Conservation (phyloP, 2,113 vertebrate genomes). For the Ondatra zibethicus region DNA sequence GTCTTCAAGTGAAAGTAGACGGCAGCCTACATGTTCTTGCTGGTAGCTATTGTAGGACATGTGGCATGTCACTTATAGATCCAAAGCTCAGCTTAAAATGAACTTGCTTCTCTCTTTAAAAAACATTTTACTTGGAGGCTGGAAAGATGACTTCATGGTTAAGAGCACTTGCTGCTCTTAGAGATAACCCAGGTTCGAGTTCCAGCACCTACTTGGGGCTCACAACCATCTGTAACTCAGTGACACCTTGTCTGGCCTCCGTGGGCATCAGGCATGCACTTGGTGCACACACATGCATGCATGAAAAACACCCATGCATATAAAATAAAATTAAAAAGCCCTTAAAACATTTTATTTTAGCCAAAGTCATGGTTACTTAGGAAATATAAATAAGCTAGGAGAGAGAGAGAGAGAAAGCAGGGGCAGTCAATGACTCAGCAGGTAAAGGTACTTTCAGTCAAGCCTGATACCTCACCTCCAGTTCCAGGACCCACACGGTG, state of each 20-base stretch:
- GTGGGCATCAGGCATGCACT: not conserved
- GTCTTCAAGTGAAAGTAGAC: not conserved
- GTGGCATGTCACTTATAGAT: not conserved
- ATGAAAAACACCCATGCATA: not conserved
- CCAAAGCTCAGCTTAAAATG: not conserved
- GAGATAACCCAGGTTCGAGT: not conserved
- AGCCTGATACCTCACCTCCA: not conserved
- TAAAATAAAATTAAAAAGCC: not conserved
- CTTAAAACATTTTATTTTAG: conserved; percentile 12
- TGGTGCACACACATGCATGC: not conserved
- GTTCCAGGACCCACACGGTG: not conserved
- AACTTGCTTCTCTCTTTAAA: not conserved
- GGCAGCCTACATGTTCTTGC: too few relatives aligned
- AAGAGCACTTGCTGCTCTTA: not conserved
- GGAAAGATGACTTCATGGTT: not conserved
- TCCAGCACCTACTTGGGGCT: not conserved
- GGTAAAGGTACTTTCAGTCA: not conserved
- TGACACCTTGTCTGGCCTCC: not conserved
- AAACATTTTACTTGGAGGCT: not conserved
- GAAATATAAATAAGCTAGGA: conserved; percentile 52
- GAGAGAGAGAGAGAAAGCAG: not conserved
- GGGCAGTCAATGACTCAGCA: not conserved
- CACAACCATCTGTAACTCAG: not conserved
- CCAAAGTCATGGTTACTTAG: not conserved
- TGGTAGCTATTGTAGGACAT: not conserved